Evolutionary conservation across 2,113 vertebrate species (phyloP), one percentile per base, ranked within the genome.

Genomic region (Macrotis lagotis): DNA sequence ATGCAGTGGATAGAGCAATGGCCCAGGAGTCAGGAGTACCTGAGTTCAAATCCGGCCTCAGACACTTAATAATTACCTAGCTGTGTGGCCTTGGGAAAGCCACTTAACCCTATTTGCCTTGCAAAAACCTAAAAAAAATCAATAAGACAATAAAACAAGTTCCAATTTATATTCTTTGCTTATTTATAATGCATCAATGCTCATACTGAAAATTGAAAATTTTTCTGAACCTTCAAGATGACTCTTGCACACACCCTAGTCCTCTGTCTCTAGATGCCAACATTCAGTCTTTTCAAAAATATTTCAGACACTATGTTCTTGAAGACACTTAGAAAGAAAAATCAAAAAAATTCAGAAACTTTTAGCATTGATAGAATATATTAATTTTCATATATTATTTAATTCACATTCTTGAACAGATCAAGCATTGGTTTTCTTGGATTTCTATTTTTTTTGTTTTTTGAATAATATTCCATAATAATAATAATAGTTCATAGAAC

Each of bases 301-400:
- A 59, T 59, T 59, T 59, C 52, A 53, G 55, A 31, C 9, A 31
- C 55, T 31, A 37, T 10, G 37, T 37, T 59, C 28, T 59, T 59
- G 28, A 28, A 59, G 28, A 31, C 16, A 74, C 28, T 19, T n/a
- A 91, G 91, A 96, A 94, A 93, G 11, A 91, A 66, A 4, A 48
- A 90, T n/a, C 9, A 1, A 37, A 50, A 91, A 92, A 0, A 24
- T 31, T 3, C 1, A 50, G 25, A 91, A 16, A 8, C 90, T 31
- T 88, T 55, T 92, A 91, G 90, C 96, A 51, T 51, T 31, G 91
- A 93, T 95, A n/a, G 91, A 88, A 48, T 91, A 25, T 51, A 0
- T 16, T 16, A 93, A 52, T 93, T 55, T 88, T 28, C 53, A 66
- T 0, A 44, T 1, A 47, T 48, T 5, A 96, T 7, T 37, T 9